A percentile compares a stretch with the other conserved stretches of the same genome.
These are phyloP conservation scores for Corythaixoides concolor DNA, from an alignment of 2,113 vertebrate genomes.

Conservation along the genomic window DNA sequence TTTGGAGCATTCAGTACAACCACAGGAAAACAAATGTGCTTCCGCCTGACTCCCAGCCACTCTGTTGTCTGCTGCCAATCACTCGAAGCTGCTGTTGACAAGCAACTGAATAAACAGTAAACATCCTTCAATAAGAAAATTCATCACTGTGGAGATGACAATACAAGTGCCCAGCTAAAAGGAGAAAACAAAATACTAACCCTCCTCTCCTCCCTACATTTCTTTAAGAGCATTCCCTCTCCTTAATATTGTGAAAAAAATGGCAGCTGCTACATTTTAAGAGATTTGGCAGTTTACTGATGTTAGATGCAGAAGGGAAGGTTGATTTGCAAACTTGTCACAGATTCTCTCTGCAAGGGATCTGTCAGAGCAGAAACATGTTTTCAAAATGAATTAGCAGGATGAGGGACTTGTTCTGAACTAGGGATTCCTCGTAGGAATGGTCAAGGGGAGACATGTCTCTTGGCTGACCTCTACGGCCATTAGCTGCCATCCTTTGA, in stretches of 20 bases:
- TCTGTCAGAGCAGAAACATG: slow-evolving; percentile 9
- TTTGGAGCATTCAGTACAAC: neutral
- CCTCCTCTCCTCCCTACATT: neutral
- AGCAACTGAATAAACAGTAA: neutral
- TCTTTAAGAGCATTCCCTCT: neutral
- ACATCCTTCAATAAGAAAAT: neutral
- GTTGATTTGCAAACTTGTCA: slow-evolving; percentile 47
- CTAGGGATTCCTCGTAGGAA: neutral
- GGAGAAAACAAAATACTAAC: neutral
- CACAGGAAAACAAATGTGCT: neutral
- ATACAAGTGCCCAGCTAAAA: neutral
- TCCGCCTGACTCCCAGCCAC: neutral
- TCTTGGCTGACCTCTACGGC: neutral
- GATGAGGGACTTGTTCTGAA: neutral
- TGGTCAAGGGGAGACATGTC: neutral
- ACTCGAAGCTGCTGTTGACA: neutral
- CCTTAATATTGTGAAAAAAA: neutral
- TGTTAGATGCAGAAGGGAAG: neutral
- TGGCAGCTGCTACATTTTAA: neutral
- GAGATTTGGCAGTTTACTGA: neutral
- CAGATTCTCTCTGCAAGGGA: slow-evolving; percentile 4
- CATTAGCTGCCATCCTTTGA: neutral
- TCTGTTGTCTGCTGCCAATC: neutral
- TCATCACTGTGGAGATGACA: neutral
- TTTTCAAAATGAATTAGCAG: slow-evolving; percentile 25